Evolutionary conservation across 35 echinoderm and acorn worm species (phyloP).

Genomic region (Patiria miniata): DNA sequence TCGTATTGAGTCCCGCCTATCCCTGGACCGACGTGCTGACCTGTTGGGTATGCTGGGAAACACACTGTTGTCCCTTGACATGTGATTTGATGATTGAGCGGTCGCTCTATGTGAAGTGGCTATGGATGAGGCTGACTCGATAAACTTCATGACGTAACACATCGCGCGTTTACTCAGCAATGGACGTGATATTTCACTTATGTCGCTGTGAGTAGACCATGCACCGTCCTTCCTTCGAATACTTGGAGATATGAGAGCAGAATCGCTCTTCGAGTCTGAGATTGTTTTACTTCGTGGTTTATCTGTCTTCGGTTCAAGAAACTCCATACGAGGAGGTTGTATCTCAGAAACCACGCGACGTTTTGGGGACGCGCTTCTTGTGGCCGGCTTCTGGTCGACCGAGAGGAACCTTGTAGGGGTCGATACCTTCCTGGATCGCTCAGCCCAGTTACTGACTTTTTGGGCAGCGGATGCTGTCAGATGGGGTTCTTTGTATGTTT

Average conservation of each 20-base stretch:
- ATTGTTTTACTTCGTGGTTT: not conserved
- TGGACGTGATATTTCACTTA: not conserved
- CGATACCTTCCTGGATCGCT: not conserved
- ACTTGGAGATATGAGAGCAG: not conserved
- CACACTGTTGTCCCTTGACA: not conserved
- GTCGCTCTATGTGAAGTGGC: not conserved
- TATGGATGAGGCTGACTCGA: not conserved
- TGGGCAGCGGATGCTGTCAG: not conserved
- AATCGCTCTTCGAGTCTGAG: constrained; percentile 4
- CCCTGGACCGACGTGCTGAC: not conserved
- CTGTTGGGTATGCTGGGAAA: constrained; percentile 18
- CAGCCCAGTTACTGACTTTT: not conserved
- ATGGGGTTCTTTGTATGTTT: not conserved
- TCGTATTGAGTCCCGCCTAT: constrained; percentile 2
- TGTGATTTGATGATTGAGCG: not conserved
- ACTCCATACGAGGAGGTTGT: not conserved
- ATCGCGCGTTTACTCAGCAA: constrained; percentile 2
- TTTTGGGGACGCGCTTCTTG: not conserved
- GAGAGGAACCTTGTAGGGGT: not conserved
- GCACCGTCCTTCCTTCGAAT: not conserved
- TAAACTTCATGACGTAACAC: constrained; percentile 18
- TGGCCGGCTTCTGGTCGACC: not conserved
- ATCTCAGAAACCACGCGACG: not conserved
- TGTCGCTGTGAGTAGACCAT: not conserved
- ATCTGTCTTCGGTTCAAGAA: not conserved